Conservation (phyloP, 1,140 invertebrate species). For the Brachionus koreanus region DNA sequence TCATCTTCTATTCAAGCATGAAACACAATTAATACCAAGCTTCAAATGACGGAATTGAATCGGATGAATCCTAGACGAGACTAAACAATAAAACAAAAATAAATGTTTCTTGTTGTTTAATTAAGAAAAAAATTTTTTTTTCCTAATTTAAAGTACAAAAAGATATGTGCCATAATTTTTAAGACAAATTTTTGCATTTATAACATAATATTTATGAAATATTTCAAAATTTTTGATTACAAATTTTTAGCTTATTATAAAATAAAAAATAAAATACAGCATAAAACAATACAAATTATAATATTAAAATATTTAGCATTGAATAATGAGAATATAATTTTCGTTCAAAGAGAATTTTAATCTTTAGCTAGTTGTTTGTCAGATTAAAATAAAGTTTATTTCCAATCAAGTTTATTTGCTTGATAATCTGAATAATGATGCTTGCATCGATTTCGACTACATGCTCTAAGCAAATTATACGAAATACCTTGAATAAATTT, state of each 20-base stretch:
- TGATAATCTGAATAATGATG: neutral
- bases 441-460: neutral
- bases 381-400: neutral
- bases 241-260: neutral
- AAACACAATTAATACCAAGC: neutral
- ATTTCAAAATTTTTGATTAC: neutral
- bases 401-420: neutral
- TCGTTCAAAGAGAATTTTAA: neutral
- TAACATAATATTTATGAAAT: conserved; percentile 1
- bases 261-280: neutral
- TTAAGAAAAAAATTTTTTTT: too few species aligned
- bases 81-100: too few species aligned
- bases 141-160: neutral
- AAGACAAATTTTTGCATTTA: neutral
- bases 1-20: neutral
- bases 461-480: neutral
- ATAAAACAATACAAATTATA: conserved; percentile 1
- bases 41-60: too few species aligned
- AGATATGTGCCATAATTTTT: neutral
- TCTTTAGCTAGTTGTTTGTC: neutral
- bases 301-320: conserved; percentile 19
- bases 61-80: too few species aligned
- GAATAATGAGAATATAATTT: neutral
- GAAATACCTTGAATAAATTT: conserved; percentile 21
- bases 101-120: too few species aligned